Percentiles rank a stretch among this genome's conserved stretches.
phyloP scores from a whole-genome alignment of 2,888 invertebrate species.

The Tetragonisca angustula region DNA sequence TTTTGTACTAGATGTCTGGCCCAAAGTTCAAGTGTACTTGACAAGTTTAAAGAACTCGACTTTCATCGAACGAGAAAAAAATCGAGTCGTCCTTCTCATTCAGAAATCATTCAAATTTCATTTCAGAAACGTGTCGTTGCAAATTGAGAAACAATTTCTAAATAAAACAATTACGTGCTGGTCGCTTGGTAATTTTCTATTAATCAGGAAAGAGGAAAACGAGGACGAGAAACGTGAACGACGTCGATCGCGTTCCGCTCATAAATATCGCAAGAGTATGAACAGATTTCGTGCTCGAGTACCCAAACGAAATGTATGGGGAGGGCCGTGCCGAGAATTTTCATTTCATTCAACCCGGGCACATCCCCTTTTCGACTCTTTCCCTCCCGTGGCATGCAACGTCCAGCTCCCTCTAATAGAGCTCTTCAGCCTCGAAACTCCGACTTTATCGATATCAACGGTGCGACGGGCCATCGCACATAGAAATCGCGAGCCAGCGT shows the following conservation, averaged over 20 bases:
- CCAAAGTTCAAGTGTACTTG: too few relatives aligned
- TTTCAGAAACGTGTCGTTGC: too few relatives aligned
- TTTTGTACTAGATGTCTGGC: neutral
- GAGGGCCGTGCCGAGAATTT: slow-evolving; percentile 48
- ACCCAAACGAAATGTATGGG: slow-evolving; percentile 45
- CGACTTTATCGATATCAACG: slow-evolving; percentile 32
- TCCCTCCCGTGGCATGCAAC: slow-evolving; percentile 24
- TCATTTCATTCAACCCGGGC: slow-evolving; percentile 34
- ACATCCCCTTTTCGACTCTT: slow-evolving; percentile 23
- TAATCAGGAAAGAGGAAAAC: neutral
- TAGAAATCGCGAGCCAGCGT: slow-evolving; percentile 9
- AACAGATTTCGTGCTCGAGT: slow-evolving; percentile 59
- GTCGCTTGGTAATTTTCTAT: slow-evolving; percentile 1
- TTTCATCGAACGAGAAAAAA: too few relatives aligned
- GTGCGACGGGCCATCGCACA: neutral
- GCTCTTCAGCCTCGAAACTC: slow-evolving; percentile 23
- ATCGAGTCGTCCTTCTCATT: too few relatives aligned
- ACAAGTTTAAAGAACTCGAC: too few relatives aligned
- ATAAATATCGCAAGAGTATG: slow-evolving; percentile 53
- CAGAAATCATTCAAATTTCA: too few relatives aligned
- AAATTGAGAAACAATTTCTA: too few relatives aligned
- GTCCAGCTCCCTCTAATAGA: slow-evolving; percentile 31
- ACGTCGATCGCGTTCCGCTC: slow-evolving; percentile 23
- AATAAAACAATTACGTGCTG: neutral
- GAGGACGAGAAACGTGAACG: slow-evolving; percentile 15